Conservation (phyloP, 2,888 invertebrate genomes). For the Mythimna pallens region DNA sequence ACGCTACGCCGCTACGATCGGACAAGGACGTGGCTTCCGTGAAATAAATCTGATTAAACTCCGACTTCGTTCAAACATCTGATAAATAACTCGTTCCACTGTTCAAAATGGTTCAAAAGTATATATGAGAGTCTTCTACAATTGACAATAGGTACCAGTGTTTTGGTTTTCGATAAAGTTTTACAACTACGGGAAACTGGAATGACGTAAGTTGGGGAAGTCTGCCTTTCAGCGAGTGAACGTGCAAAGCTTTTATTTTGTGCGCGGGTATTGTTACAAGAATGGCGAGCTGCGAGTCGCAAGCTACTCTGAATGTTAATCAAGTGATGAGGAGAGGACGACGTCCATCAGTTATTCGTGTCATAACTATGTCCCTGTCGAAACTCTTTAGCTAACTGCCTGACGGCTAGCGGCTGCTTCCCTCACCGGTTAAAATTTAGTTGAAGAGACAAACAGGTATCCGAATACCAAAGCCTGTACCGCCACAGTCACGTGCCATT, state of each 20-base stretch:
- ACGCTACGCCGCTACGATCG: conserved; percentile 55
- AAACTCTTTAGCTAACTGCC: conserved; percentile 77
- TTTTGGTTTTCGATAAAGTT: conserved; percentile 76
- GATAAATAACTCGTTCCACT: conserved; percentile 65
- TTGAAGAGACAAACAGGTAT: conserved; percentile 20
- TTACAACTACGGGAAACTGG: conserved; percentile 75
- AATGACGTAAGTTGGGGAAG: conserved; percentile 81
- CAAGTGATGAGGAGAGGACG: conserved; percentile 80
- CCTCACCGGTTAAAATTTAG: conserved; percentile 60
- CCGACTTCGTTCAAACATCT: conserved; percentile 67
- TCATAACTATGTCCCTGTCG: conserved; percentile 80
- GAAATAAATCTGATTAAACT: conserved; percentile 73
- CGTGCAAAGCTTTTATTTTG: conserved; percentile 89
- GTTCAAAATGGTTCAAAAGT: conserved; percentile 55
- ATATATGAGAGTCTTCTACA: conserved; percentile 45
- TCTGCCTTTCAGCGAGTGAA: conserved; percentile 84
- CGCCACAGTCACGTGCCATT: conserved; percentile 50
- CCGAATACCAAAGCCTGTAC: conserved; percentile 1
- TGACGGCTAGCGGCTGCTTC: conserved; percentile 27
- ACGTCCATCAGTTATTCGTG: conserved; percentile 87
- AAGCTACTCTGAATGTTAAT: conserved; percentile 87
- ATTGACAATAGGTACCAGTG: conserved; percentile 64
- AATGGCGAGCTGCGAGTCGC: conserved; percentile 82
- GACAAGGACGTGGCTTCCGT: conserved; percentile 53
- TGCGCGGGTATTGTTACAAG: conserved; percentile 85